phyloP scores from a whole-genome alignment of 2,888 invertebrate genomes.

The Gymnoscelis rufifasciata region DNA sequence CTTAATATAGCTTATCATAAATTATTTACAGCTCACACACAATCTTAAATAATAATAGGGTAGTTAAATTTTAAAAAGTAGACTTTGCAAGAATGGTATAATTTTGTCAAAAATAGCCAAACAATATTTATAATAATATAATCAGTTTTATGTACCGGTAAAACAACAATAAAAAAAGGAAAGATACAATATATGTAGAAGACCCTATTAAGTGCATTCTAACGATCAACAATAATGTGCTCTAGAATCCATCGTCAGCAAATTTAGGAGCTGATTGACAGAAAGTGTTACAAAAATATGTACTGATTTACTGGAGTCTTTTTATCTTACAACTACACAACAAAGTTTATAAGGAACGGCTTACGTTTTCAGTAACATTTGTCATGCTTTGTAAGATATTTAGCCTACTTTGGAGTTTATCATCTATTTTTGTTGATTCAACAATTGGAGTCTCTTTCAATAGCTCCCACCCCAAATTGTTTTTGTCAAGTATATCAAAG shows the following conservation, averaged over 20 bases:
- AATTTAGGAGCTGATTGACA: constrained; percentile 33
- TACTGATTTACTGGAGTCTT: constrained; percentile 65
- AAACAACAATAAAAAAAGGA: background rate
- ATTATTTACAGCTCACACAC: constrained; percentile 62
- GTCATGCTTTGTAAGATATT: constrained; percentile 52
- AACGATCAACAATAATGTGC: constrained; percentile 63
- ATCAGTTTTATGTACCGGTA: too few relatives aligned
- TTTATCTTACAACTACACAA: constrained; percentile 72
- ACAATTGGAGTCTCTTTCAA: constrained; percentile 75
- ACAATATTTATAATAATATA: too few relatives aligned
- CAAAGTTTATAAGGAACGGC: constrained; percentile 73
- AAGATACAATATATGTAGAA: background rate
- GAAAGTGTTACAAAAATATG: constrained; percentile 70
- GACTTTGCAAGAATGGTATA: too few relatives aligned
- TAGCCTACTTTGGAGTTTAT: constrained; percentile 60
- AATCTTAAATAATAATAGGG: constrained; percentile 32
- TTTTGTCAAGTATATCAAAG: constrained; percentile 79
- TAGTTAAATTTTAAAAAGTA: background rate
- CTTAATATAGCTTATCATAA: constrained; percentile 43
- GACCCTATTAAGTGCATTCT: constrained; percentile 50
- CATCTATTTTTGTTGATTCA: constrained; percentile 56
- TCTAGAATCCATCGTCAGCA: constrained; percentile 42
- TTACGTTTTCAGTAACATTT: constrained; percentile 46
- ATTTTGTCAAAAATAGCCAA: too few relatives aligned
- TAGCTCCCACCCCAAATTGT: constrained; percentile 79